These are phyloP conservation scores for Tanytarsus gracilentus DNA, from an alignment of 2,888 invertebrate genomes.

Conservation along the genomic window DNA sequence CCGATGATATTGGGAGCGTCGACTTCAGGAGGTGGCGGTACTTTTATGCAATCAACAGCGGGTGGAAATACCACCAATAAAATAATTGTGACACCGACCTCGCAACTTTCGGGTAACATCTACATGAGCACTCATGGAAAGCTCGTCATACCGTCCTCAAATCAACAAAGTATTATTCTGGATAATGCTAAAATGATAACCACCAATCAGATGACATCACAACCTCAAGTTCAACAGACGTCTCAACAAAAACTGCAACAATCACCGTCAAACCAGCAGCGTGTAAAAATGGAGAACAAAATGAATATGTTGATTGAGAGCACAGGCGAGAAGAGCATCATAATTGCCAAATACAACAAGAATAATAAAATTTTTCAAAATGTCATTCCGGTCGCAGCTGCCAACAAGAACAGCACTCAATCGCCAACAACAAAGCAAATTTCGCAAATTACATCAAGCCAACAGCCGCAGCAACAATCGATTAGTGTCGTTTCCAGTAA, in stretches of 20 bases:
- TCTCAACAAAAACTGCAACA: constrained; percentile 33
- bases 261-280: constrained; percentile 31
- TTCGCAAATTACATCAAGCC: not conserved
- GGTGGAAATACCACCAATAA: not conserved
- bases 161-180: constrained; percentile 20
- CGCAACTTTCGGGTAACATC: constrained; percentile 2
- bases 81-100: constrained; percentile 18
- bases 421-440: not conserved
- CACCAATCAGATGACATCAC: constrained; percentile 36
- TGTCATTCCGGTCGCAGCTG: constrained; percentile 28
- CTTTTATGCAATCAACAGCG: constrained; percentile 6
- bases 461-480: constrained; percentile 10
- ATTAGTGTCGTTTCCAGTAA: constrained; percentile 10
- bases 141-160: constrained; percentile 24
- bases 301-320: constrained; percentile 32
- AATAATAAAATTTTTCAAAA: constrained; percentile 30
- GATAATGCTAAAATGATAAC: constrained; percentile 27
- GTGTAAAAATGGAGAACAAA: constrained; percentile 32
- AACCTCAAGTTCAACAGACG: constrained; percentile 27
- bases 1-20: constrained; percentile 19
- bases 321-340: constrained; percentile 37
- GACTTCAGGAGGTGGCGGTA: not conserved
- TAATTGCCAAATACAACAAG: constrained; percentile 33
- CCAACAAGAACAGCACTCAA: constrained; percentile 7
- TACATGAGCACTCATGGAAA: constrained; percentile 17